Evolutionary conservation across 2,888 invertebrate genomes (phyloP).

Genomic region (Parnassius orleans): DNA sequence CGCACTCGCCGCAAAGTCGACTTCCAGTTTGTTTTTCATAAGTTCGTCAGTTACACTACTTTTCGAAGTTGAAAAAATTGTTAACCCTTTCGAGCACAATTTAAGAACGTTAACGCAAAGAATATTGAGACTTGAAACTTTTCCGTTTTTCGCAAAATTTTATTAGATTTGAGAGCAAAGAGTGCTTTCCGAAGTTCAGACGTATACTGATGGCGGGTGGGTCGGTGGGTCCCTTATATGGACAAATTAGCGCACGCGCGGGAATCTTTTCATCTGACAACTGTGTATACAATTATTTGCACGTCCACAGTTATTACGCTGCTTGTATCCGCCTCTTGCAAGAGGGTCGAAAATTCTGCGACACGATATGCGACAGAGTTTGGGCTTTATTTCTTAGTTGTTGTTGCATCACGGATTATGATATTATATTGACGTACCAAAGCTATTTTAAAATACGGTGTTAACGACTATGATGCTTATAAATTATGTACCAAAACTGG

Average conservation of each 20-base stretch:
- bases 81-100: conserved; percentile 32
- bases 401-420: conserved; percentile 21
- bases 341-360: conserved; percentile 17
- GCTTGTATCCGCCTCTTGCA: conserved; percentile 8
- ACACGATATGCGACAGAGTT: background rate
- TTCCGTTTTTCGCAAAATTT: conserved; percentile 46
- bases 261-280: conserved; percentile 39
- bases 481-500: too few relatives aligned
- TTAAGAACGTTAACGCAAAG: conserved; percentile 32
- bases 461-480: too few relatives aligned
- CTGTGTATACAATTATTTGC: conserved; percentile 43
- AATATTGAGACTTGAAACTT: conserved; percentile 55
- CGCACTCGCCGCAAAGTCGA: conserved; percentile 58
- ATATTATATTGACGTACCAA: conserved; percentile 20
- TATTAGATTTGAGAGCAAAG: conserved; percentile 38
- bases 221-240: conserved; percentile 50
- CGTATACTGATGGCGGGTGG: conserved; percentile 54
- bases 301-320: conserved; percentile 35
- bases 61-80: conserved; percentile 36
- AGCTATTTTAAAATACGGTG: too few relatives aligned
- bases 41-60: conserved; percentile 46
- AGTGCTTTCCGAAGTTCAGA: conserved; percentile 50
- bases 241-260: conserved; percentile 59
- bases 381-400: conserved; percentile 2
- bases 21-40: conserved; percentile 68